Evolutionary conservation across 2,888 invertebrate species (phyloP), one percentile per base, ranked within the genome.

Genomic region (Buathra laborator): DNA sequence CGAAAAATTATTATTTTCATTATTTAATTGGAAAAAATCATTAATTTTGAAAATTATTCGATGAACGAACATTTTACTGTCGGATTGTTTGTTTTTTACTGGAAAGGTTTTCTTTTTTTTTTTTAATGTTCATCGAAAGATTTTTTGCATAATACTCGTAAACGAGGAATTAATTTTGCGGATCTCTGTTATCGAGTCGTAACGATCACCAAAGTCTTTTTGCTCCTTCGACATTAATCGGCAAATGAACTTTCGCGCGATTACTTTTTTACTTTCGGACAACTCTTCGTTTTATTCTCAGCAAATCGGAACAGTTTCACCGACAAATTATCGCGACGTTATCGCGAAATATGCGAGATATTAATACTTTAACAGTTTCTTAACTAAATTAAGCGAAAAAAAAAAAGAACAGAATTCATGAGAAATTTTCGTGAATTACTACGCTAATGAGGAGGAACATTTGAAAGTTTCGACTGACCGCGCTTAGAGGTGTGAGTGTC

Each of bases 371-470:
- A 82, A 74, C 75, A 81, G 64, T 59, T 84, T 75, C 51, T 32
- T 53, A 74, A 80, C 71, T 51, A 37, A 75, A 53, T 43, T 79
- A 76, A 68, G 37, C 24, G 16, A 12, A 44, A 16, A 29, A 0
- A 0, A 10, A 6, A 7, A 62, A 32, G 48, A 70, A 48, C 14
- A 59, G 53, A 74, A 67, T 76, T 82, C 68, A 48, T 71, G 82
- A 86, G 64, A 81, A 53, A 24, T 81, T 71, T 81, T 72, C 83
- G 72, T 75, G 51, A 62, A 82, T 62, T 86, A 84, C 88, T 87
- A 88, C 90, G 87, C 89, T 87, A 87, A 81, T 71, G 77, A 81
- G 81, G 79, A 88, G 88, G 86, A 90, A 89, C 89, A 86, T 84
- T 83, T 53, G 19, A 43, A 72, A 64, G n/a, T 53, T 44, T 64